Evolutionary conservation across 2,797 vertebrate species (phyloP), one percentile per base, ranked within the genome.

Genomic region (Aphelocoma californica): DNA sequence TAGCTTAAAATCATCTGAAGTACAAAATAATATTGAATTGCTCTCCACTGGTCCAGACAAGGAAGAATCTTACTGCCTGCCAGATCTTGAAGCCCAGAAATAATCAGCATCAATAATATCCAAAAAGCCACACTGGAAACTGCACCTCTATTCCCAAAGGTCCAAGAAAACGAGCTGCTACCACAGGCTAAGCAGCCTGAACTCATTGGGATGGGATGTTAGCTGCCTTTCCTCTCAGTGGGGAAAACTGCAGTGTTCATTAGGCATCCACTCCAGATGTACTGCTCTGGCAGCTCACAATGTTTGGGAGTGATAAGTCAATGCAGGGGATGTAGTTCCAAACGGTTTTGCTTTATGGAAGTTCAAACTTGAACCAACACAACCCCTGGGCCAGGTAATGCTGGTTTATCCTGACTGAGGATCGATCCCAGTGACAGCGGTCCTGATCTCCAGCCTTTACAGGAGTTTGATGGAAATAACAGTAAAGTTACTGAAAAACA

Each of bases 1-100:
- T 97, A 96, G 81, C 72, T 81, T 91, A 93, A 94, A 91, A 80
- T 88, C 81, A 71, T 85, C 50, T 24, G 3, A 91, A 75, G 42
- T 57, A 92, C 50, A 56, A 86, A 91, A 80, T 86, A 90, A 84
- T 85, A 84, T 83, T 81, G 83, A 90, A 79, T 73, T 88, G 57
- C 82, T 91, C 69, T 95, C 58, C 11, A 5, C 58, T 90, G 94
- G 44, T 60, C 83, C 81, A 60, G 73, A 58, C 81, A 64, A 70
- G 61, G 60, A 88, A 29, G 60, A 25, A 58, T 89, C 53, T 78
- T 61, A 38, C 26, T 2, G 1, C 53, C 72, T 86, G 83, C 65
- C 93, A 87, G 58, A 32, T 82, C 47, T 18, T n/a, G 60, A 89
- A 92, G 88, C 72, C 32, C 38, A 73, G 80, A 57, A 56, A 45